These are phyloP conservation scores for Luidia sarsii DNA, from an alignment of 53 echinoderm and acorn worm genomes.

Conservation along the genomic window DNA sequence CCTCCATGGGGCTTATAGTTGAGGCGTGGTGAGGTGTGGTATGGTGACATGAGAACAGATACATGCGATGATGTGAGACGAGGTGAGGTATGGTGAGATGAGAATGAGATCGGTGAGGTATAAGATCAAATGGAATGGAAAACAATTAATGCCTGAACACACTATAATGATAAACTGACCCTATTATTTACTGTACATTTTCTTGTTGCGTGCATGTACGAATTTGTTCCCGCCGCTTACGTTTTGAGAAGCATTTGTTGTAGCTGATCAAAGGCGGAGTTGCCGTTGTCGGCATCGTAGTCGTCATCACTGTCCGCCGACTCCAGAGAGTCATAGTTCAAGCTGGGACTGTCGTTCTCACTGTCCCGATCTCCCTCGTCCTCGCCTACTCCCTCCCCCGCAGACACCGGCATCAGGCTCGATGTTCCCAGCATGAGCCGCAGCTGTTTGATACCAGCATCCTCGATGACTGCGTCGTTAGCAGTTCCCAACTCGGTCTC, in stretches of 20 bases:
- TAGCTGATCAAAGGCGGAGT: conserved; percentile 23
- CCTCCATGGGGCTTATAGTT: too few relatives aligned
- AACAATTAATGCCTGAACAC: too few relatives aligned
- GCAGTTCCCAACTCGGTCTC: background rate
- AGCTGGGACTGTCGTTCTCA: background rate
- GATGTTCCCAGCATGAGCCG: background rate
- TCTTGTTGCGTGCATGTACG: background rate
- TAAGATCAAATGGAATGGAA: too few relatives aligned
- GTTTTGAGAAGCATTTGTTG: background rate
- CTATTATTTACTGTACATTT: too few relatives aligned
- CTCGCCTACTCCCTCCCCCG: background rate
- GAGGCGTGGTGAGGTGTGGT: too few relatives aligned
- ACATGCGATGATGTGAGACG: too few relatives aligned
- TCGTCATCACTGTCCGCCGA: background rate
- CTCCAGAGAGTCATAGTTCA: background rate
- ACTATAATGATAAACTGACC: too few relatives aligned
- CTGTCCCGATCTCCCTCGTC: background rate
- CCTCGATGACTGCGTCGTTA: background rate
- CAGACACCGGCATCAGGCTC: too few relatives aligned
- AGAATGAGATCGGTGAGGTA: too few relatives aligned
- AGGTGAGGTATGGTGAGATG: too few relatives aligned
- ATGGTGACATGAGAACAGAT: too few relatives aligned
- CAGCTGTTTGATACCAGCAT: background rate
- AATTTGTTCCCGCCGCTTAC: background rate
- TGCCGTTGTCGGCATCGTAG: background rate